Evolutionary conservation across 2,113 vertebrate genomes (phyloP).

Genomic region (Mastomys natalensis): DNA sequence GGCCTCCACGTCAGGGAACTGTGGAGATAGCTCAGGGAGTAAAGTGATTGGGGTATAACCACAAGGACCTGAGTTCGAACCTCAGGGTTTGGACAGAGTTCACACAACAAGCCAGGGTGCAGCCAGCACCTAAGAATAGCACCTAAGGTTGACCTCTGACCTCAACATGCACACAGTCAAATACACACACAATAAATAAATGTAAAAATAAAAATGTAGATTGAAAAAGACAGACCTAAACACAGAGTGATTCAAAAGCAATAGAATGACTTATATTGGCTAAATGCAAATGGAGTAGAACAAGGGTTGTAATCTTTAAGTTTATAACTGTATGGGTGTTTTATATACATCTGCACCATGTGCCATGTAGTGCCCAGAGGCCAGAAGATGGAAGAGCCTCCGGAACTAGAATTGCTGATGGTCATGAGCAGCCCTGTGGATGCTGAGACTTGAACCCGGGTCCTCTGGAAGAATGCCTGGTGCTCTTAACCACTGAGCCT

Average conservation of each 20-base stretch:
- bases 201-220: not conserved
- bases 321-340: too few species aligned
- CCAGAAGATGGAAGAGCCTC: too few species aligned
- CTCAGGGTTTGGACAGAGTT: too few species aligned
- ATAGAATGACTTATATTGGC: not conserved
- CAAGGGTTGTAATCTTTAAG: too few species aligned
- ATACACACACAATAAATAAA: not conserved
- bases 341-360: too few species aligned
- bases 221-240: not conserved
- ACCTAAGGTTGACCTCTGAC: not conserved
- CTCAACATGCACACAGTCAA: not conserved
- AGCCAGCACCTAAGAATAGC: not conserved
- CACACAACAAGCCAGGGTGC: not conserved
- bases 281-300: not conserved
- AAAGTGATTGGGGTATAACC: not conserved
- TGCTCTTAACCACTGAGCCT: too few species aligned
- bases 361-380: too few species aligned
- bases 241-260: not conserved
- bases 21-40: not conserved
- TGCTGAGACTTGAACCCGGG: too few species aligned
- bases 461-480: too few species aligned
- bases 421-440: too few species aligned
- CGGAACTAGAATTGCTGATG: too few species aligned
- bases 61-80: not conserved
- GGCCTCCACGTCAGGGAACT: not conserved